These are phyloP conservation scores for Nesoenas mayeri DNA, from an alignment of 2,113 vertebrate genomes.

Conservation along the genomic window DNA sequence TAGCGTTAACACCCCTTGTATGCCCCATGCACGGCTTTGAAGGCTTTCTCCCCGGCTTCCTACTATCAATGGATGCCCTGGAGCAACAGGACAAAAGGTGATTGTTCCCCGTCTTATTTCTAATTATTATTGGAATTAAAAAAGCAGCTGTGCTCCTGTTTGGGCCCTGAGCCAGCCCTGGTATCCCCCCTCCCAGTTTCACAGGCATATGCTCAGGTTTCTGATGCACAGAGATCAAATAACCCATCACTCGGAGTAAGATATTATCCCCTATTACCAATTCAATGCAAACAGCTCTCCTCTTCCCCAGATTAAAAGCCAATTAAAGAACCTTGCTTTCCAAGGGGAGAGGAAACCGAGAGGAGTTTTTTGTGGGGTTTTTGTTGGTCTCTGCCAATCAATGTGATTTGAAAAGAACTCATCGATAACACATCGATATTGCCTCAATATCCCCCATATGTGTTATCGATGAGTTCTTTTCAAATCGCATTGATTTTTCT, in stretches of 20 bases:
- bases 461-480: background rate
- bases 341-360: constrained; percentile 35
- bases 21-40: background rate
- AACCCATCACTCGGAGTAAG: constrained; percentile 67
- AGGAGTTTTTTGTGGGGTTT: background rate
- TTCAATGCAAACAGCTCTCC: constrained; percentile 55
- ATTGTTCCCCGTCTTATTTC: constrained; percentile 26
- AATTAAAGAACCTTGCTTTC: constrained; percentile 69
- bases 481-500: background rate
- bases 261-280: constrained; percentile 68
- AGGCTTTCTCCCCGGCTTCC: background rate
- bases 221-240: constrained; percentile 70
- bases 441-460: background rate
- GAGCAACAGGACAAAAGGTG: constrained; percentile 27
- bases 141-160: constrained; percentile 29
- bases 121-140: background rate
- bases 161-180: constrained; percentile 25
- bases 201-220: constrained; percentile 45
- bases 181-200: background rate
- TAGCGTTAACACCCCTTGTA: background rate
- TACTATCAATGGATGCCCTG: background rate
- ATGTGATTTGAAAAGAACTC: too few relatives aligned
- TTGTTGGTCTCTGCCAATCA: background rate
- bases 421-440: too few relatives aligned
- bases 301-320: constrained; percentile 71